A percentile compares a stretch with the other conserved stretches of the same genome.
Evolutionary conservation across 2,113 vertebrate species (phyloP).

Genomic region (Pao palembangensis): DNA sequence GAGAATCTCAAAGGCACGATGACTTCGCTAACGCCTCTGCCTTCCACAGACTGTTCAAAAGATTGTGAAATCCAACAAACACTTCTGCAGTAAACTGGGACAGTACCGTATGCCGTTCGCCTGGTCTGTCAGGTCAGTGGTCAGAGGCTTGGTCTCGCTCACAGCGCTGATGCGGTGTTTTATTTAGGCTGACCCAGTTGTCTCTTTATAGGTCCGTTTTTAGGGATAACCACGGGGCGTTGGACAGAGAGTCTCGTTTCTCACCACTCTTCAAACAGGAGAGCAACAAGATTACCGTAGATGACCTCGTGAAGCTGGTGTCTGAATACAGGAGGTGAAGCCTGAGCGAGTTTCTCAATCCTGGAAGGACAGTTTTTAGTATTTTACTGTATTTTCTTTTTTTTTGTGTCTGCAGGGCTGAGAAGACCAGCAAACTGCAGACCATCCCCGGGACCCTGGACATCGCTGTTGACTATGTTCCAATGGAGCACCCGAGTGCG

Average conservation of each 20-base stretch:
- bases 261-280: constrained; percentile 96
- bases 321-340: constrained; percentile 88
- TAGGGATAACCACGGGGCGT: constrained; percentile 91
- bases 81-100: constrained; percentile 92
- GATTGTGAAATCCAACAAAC: constrained; percentile 91
- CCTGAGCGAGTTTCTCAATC: not conserved
- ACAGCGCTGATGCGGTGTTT: no score
- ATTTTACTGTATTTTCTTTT: not conserved
- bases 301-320: constrained; percentile 91
- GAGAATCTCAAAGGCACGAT: no score
- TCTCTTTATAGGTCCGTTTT: constrained; percentile 82
- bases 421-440: constrained; percentile 94
- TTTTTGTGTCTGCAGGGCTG: constrained; percentile 75
- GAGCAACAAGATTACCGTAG: constrained; percentile 91
- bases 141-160: not conserved
- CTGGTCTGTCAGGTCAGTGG: constrained; percentile 92
- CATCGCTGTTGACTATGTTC: constrained; percentile 85
- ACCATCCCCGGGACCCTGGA: constrained; percentile 91
- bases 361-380: not conserved
- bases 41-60: constrained; percentile 87
- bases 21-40: not conserved
- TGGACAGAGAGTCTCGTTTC: constrained; percentile 94
- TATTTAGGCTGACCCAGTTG: not conserved
- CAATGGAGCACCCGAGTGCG: constrained; percentile 94
- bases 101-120: constrained; percentile 98